Conservation (phyloP, 2,888 invertebrate genomes). For the Megamerina dolium region DNA sequence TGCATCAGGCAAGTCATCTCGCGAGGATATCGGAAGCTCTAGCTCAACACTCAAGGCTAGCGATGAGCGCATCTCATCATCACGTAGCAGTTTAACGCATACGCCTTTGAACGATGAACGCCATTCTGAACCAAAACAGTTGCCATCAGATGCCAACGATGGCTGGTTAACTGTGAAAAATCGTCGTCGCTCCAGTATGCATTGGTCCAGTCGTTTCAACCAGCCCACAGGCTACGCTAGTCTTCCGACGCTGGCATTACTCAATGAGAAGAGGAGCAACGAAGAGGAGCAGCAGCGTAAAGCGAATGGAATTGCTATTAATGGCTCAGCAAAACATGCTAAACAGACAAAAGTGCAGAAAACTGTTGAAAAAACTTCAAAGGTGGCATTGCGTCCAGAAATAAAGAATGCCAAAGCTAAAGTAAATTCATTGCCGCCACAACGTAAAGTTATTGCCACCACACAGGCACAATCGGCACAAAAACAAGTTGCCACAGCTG, state of each 20-base stretch:
- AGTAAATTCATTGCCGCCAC: constrained; percentile 40
- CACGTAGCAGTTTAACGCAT: constrained; percentile 37
- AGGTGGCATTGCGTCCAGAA: constrained; percentile 33
- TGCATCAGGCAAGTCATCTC: constrained; percentile 30
- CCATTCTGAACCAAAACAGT: constrained; percentile 41
- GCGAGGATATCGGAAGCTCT: constrained; percentile 46
- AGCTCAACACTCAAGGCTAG: constrained; percentile 48
- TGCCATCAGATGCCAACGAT: constrained; percentile 51
- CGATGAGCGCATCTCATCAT: constrained; percentile 40
- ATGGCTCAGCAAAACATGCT: constrained; percentile 5
- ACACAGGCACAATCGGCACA: background rate
- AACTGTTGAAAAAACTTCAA: constrained; percentile 20
- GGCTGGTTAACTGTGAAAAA: constrained; percentile 90
- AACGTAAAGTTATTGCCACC: constrained; percentile 21
- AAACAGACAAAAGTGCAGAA: constrained; percentile 12
- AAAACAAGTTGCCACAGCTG: constrained; percentile 10
- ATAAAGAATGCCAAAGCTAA: constrained; percentile 47
- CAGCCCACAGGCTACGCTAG: constrained; percentile 80
- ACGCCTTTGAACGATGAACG: constrained; percentile 28
- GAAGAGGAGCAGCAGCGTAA: constrained; percentile 31
- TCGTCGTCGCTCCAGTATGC: constrained; percentile 62
- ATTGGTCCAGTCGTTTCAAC: constrained; percentile 71
- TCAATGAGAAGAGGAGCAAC: constrained; percentile 44
- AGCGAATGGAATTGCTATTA: background rate
- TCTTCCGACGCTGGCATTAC: constrained; percentile 61